phyloP scores from a whole-genome alignment of 2,888 invertebrate species.

The Pheosia gnoma region DNA sequence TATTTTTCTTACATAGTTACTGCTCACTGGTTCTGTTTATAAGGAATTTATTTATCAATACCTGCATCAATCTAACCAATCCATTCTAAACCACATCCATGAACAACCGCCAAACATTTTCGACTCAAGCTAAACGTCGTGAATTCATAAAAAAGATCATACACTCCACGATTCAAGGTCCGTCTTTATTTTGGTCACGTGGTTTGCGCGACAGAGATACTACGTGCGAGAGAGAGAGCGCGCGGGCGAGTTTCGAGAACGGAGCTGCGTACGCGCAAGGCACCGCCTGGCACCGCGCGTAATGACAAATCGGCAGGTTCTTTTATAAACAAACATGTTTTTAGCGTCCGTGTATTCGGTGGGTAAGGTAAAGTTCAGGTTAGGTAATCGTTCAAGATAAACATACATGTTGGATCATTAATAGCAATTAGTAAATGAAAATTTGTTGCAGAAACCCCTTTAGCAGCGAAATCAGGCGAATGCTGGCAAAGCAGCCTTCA shows the following conservation, averaged over 20 bases:
- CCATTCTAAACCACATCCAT: background rate
- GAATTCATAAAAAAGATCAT: conserved; percentile 7
- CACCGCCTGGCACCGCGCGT: conserved; percentile 58
- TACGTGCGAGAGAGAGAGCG: conserved; percentile 28
- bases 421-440: no score
- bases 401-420: no score
- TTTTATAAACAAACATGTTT: conserved; percentile 34
- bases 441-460: no score
- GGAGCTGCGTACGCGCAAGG: conserved; percentile 56
- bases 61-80: background rate
- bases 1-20: background rate
- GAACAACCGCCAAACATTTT: background rate
- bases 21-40: background rate
- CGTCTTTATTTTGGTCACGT: conserved; percentile 34
- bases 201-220: conserved; percentile 37
- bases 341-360: conserved; percentile 10
- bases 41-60: background rate
- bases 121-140: background rate
- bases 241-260: conserved; percentile 13
- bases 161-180: conserved; percentile 40
- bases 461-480: no score
- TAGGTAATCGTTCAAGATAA: no score
- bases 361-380: background rate
- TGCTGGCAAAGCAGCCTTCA: no score
- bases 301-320: conserved; percentile 39